Evolutionary conservation across 2,113 vertebrate genomes (phyloP).

Genomic region (Rhadina sibilatrix): DNA sequence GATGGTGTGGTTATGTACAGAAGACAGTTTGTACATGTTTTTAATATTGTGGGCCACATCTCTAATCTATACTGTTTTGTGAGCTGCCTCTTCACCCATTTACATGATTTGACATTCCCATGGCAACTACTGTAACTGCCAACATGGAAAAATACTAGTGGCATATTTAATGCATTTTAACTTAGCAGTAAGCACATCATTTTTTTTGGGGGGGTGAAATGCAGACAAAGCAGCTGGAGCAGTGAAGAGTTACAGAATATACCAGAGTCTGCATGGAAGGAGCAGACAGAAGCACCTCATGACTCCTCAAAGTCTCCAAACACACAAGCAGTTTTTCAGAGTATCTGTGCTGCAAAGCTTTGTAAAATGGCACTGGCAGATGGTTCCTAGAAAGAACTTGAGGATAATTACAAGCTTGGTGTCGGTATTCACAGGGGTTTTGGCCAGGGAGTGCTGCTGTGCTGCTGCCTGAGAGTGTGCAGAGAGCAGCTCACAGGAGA

Average conservation of each 20-base stretch:
- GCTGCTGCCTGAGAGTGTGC: background rate
- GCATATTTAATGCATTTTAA: slow-evolving; percentile 12
- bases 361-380: background rate
- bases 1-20: background rate
- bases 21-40: background rate
- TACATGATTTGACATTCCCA: slow-evolving; percentile 51
- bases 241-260: background rate
- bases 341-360: background rate
- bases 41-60: background rate
- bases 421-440: accelerated
- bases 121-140: slow-evolving; percentile 49
- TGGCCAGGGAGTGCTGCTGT: background rate
- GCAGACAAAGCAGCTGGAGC: background rate
- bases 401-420: background rate
- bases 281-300: background rate
- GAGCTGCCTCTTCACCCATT: slow-evolving; percentile 33
- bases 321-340: background rate
- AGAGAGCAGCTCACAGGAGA: background rate
- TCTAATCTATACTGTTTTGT: background rate
- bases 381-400: background rate
- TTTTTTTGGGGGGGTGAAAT: background rate
- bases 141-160: slow-evolving; percentile 58
- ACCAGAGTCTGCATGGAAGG: background rate
- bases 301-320: background rate
- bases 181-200: background rate